phyloP scores from a whole-genome alignment of 2,113 vertebrate genomes.

The Anarrhichthys ocellatus region DNA sequence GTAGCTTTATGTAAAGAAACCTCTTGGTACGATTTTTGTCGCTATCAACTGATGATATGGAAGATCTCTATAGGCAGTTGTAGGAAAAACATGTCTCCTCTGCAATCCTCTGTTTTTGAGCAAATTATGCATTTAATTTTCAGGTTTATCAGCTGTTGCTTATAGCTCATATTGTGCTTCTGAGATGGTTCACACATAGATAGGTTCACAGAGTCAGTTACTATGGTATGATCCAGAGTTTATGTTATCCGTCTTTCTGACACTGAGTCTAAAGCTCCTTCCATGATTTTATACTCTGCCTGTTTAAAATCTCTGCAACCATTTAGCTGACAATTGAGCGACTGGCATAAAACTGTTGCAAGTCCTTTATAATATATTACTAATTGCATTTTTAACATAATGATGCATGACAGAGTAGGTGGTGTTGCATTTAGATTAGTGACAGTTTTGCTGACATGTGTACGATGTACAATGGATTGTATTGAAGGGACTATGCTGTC shows the following conservation, averaged over 20 bases:
- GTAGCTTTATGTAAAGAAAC: background rate
- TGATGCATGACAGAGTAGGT: background rate
- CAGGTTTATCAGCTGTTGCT: too few relatives aligned
- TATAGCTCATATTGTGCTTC: too few relatives aligned
- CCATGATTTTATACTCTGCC: background rate
- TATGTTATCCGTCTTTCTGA: background rate
- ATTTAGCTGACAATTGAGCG: background rate
- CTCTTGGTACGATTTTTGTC: background rate
- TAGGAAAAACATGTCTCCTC: background rate
- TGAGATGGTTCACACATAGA: too few relatives aligned
- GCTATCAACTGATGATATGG: background rate
- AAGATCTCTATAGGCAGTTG: background rate
- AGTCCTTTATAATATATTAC: background rate
- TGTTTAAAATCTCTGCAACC: background rate
- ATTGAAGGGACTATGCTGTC: background rate
- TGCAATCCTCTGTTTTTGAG: background rate
- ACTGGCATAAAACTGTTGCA: too few relatives aligned
- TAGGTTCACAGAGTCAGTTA: background rate
- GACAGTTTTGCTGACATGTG: background rate
- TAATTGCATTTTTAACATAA: background rate
- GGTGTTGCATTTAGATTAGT: background rate
- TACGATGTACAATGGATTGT: background rate
- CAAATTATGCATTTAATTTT: too few relatives aligned
- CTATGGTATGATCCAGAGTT: background rate
- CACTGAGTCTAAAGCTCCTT: background rate